These are phyloP conservation scores for Beris morrisii DNA, from an alignment of 2,888 invertebrate genomes.

Conservation along the genomic window DNA sequence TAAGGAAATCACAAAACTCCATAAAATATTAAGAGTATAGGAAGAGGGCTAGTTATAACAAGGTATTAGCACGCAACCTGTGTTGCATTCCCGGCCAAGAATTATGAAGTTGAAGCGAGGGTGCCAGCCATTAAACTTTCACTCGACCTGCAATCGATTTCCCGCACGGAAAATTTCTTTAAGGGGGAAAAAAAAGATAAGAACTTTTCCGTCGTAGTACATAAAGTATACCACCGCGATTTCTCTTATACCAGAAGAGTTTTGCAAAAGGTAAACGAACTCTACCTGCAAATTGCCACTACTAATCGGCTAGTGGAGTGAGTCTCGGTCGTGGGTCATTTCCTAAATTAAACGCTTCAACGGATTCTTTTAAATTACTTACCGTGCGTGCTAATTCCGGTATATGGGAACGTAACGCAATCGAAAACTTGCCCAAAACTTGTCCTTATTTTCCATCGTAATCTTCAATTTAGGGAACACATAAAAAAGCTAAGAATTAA, in stretches of 20 bases:
- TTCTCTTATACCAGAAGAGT: too few relatives aligned
- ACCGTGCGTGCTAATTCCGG: constrained; percentile 7
- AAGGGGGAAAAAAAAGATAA: too few relatives aligned
- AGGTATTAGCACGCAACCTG: constrained; percentile 11
- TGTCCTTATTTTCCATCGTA: not conserved
- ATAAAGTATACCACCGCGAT: too few relatives aligned
- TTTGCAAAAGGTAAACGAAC: constrained; percentile 13
- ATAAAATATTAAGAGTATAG: constrained; percentile 3
- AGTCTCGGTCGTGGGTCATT: constrained; percentile 18
- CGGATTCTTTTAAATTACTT: not conserved
- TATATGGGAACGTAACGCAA: not conserved
- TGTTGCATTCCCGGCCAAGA: not conserved
- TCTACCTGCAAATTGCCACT: constrained; percentile 4
- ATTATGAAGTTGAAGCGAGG: too few relatives aligned
- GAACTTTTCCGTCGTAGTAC: too few relatives aligned
- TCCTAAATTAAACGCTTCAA: constrained; percentile 17
- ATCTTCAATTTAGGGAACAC: constrained; percentile 3
- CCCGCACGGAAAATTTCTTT: too few relatives aligned
- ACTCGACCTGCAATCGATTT: too few relatives aligned
- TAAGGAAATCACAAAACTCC: constrained; percentile 2
- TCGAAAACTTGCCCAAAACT: constrained; percentile 1
- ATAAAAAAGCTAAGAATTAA: constrained; percentile 3
- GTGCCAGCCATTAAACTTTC: too few relatives aligned
- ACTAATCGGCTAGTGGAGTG: not conserved
- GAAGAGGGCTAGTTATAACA: constrained; percentile 10